Evolutionary conservation across 2,888 invertebrate species (phyloP), one percentile per base, ranked within the genome.

Genomic region (Acanthosepion pharaonis): DNA sequence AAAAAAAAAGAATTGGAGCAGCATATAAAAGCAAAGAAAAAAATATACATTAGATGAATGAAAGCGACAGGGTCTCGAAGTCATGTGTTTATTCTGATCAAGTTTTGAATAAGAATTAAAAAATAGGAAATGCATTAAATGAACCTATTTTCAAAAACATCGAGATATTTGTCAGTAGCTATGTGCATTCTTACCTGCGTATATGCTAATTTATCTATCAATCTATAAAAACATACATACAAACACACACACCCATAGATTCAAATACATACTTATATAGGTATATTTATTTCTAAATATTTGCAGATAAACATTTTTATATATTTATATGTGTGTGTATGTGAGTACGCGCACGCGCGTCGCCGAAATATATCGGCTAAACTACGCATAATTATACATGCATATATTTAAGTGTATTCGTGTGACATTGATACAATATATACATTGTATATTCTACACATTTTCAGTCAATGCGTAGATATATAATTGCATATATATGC

Each of bases 21-120:
- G 8, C 78, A n/a, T n/a, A n/a, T 78, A 78, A n/a, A 78, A 78
- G 33, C 8, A 78, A 78, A 78, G n/a, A n/a, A 33, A 78, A 78
- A 78, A n/a, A 33, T 33, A 78, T n/a, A 33, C 2, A 18, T n/a
- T 78, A n/a, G 59, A 78, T 15, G n/a, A 78, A n/a, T 78, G 33
- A 33, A 33, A 11, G n/a, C n/a, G n/a, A 78, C n/a, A 59, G n/a
- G n/a, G 78, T 78, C n/a, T 78, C n/a, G 78, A 78, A 78, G 78
- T 78, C n/a, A 78, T n/a, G n/a, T 78, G 78, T 78, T 78, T 78
- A 78, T 78, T 78, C 78, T 78, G 78, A 78, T 78, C 78, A 78
- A 78, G 78, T 78, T 78, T 78, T 78, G n/a, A 78, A 78, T 33
- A 78, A 78, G 78, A 78, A 59, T 78, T 78, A n/a, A 78, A 78